Evolutionary conservation across 2,797 vertebrate genomes (phyloP), one percentile per base, ranked within the genome.

Genomic region (Sebastes taczanowskii): DNA sequence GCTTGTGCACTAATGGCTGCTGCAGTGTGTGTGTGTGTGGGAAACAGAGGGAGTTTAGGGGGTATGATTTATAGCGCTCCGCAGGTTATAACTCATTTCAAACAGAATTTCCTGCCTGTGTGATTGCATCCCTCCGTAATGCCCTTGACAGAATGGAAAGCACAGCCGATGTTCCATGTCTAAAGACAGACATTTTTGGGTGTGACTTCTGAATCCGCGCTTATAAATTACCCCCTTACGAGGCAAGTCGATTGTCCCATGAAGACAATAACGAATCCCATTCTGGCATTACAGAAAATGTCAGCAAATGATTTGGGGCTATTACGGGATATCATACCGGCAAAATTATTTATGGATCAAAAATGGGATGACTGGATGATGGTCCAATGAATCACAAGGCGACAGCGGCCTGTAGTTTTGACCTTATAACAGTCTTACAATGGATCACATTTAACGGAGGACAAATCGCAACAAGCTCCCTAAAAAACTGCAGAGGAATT

Each of bases 71-170:
- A 94, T 90, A 82, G 88, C 35, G 66, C 87, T 91, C 85, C 66
- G 77, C 91, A 89, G 88, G 90, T 92, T 90, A 88, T 93, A 92
- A 94, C 90, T 95, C 91, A 92, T 94, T 94, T 93, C 88, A 91
- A 90, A 91, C 86, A 86, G 90, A 92, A 94, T 93, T 92, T 89
- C 87, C 88, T 90, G 90, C 87, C 82, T 74, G 84, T 93, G 91
- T 88, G 87, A 92, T 92, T 89, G 88, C 91, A 91, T 92, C 91
- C 89, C 83, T 90, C 87, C 30, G 52, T 92, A 90, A 93, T 94
- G 93, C 87, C 93, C 94, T 95, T 95, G 93, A 94, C 91, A 90
- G 89, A 92, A 93, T 91, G 88, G 88, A 90, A 94, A 91, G 89
- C 92, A 94, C 90, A 90, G 77, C 85, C 83, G 84, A 93, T 91